Evolutionary conservation across 2,113 vertebrate species (phyloP).

Genomic region (Pachycephala philippinensis): DNA sequence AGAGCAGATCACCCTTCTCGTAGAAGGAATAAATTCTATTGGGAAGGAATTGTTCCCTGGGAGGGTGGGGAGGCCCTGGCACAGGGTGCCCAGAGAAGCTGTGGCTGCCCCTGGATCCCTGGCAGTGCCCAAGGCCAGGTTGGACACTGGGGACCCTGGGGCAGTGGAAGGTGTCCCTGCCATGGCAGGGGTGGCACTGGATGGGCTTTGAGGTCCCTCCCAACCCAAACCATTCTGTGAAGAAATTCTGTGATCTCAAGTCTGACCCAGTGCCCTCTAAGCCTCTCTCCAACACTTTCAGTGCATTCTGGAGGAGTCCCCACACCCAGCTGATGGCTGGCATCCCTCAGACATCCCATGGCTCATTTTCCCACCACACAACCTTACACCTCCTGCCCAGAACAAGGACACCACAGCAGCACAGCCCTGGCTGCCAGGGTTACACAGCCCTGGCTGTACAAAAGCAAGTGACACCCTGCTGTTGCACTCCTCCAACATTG

Average conservation of each 20-base stretch:
- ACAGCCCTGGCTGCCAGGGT: background rate
- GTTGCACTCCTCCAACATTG: background rate
- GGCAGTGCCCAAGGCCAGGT: background rate
- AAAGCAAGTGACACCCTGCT: background rate
- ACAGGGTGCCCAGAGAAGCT: background rate
- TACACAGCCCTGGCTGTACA: background rate
- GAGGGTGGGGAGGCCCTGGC: background rate
- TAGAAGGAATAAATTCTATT: background rate
- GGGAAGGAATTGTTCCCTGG: accelerated
- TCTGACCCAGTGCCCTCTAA: background rate
- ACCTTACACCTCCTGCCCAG: background rate
- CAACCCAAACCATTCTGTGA: background rate
- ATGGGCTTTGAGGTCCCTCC: accelerated
- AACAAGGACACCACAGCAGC: background rate
- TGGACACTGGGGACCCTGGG: background rate
- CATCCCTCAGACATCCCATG: background rate
- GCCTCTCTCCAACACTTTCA: background rate
- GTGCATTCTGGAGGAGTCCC: background rate
- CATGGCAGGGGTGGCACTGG: background rate
- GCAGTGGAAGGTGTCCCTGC: background rate
- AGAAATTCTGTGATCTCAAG: background rate
- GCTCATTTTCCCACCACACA: background rate
- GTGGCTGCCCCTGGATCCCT: background rate
- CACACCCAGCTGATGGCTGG: background rate
- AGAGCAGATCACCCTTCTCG: background rate